Evolutionary conservation across 2,888 invertebrate genomes (phyloP), one percentile per base, ranked within the genome.

Genomic region (Hyposoter dolosus): DNA sequence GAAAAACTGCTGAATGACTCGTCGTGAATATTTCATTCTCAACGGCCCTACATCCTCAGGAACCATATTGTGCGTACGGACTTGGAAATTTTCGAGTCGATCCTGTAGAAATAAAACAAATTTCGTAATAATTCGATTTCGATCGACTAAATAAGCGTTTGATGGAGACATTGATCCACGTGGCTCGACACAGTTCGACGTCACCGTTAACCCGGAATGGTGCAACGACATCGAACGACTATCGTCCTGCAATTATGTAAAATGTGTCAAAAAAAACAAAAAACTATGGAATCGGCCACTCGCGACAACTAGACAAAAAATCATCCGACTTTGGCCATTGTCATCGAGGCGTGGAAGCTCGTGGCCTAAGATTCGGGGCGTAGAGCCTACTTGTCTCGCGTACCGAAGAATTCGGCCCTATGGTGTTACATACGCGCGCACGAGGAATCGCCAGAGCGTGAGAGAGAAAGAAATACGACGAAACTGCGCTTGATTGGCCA

Each of bases 351-450:
- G 80, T 83, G 85, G 60, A 80, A 50, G n/a, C 40, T 77, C 65
- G 79, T 69, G 80, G 80, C 60, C 60, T 32, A 74, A 84, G 82
- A 88, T 89, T 88, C 81, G 82, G 86, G 71, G 82, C 88, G 86
- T 89, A 63, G 79, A 75, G 91, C 90, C 91, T 90, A 91, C 89
- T 91, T 92, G 85, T 84, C 90, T 32, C 89, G 90, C 89, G 43
- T 45, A 90, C 87, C 91, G 90, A 90, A 88, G 90, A 91, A 91
- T 91, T 90, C 87, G 90, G 88, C 90, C 89, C 88, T 90, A 66
- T 32, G n/a, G 19, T 45, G n/a, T 74, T 80, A 80, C 82, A 76
- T 75, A 71, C 71, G 78, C 75, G 50, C 71, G 78, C 75, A 28
- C 35, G 50, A 77, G 76, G 40, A 47, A 71, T 69, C 66, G 53